These are phyloP conservation scores for Aporrectodea caliginosa DNA, from an alignment of 1,140 invertebrate species.

Conservation along the genomic window DNA sequence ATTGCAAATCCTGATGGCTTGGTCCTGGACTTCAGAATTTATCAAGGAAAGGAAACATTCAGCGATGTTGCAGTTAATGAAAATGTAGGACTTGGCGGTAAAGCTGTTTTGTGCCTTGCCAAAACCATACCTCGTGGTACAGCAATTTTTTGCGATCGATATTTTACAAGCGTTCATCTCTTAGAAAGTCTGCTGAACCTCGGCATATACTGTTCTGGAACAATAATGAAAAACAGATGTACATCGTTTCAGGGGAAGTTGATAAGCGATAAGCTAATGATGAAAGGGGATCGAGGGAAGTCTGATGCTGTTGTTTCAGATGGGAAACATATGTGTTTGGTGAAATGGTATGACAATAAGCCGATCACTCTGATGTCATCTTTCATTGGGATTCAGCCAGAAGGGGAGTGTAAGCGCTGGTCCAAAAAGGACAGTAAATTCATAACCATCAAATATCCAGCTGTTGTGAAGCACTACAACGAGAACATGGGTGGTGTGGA, in stretches of 20 bases:
- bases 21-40: not conserved
- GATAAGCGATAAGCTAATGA: not conserved
- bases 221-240: not conserved
- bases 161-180: not conserved
- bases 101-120: not conserved
- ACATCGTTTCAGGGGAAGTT: not conserved
- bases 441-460: slow-evolving; percentile 17
- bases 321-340: not conserved
- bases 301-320: not conserved
- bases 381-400: not conserved
- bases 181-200: not conserved
- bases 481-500: slow-evolving; percentile 43
- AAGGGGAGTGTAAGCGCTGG: not conserved
- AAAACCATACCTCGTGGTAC: not conserved
- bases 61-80: not conserved
- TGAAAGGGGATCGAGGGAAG: not conserved
- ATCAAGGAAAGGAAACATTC: not conserved
- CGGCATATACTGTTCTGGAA: not conserved
- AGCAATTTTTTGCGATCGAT: not conserved
- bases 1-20: not conserved
- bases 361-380: not conserved
- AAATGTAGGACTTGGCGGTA: not conserved
- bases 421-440: slow-evolving; percentile 5
- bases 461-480: slow-evolving; percentile 38
- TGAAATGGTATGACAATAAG: not conserved